Percentiles rank a stretch among this genome's conserved stretches.
phyloP scores from a whole-genome alignment of 1,140 invertebrate species.

The Melipona quadrifasciata region DNA sequence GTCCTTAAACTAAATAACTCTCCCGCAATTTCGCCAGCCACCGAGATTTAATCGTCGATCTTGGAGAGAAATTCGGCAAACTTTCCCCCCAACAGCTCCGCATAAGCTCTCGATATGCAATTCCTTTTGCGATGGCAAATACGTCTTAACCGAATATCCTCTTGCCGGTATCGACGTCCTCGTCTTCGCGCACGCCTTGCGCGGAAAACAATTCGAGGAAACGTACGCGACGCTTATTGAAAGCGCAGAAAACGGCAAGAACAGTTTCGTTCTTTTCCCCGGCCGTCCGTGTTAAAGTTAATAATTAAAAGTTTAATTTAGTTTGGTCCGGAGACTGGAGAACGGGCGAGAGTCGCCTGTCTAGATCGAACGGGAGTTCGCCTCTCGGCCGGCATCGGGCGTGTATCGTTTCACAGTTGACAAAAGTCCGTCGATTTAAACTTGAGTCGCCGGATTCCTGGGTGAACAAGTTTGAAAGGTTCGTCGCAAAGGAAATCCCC shows the following conservation, averaged over 20 bases:
- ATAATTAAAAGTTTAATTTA: constrained; percentile 53
- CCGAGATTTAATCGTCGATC: background rate
- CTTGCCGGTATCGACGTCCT: background rate
- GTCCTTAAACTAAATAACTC: background rate
- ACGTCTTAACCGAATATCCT: background rate
- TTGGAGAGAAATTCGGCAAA: background rate
- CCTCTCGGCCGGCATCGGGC: background rate
- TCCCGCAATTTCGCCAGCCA: background rate
- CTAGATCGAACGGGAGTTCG: constrained; percentile 36
- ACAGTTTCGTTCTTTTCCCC: too few relatives aligned
- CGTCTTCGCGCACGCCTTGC: background rate
- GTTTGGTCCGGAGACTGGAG: background rate
- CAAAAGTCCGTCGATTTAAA: constrained; percentile 52
- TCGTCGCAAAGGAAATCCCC: constrained; percentile 21
- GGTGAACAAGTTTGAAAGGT: constrained; percentile 34
- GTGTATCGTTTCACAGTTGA: constrained; percentile 48
- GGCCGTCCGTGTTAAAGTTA: background rate
- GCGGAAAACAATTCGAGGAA: background rate
- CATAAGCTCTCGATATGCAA: background rate
- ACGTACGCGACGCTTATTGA: background rate
- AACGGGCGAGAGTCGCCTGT: background rate
- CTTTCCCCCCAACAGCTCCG: background rate
- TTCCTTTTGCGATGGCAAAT: background rate
- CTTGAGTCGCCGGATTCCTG: constrained; percentile 30
- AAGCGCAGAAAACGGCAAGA: background rate